A percentile compares a stretch with the other conserved stretches of the same genome.
These are phyloP conservation scores for Heterodera schachtii DNA, from an alignment of 1,140 invertebrate species.

Conservation along the genomic window DNA sequence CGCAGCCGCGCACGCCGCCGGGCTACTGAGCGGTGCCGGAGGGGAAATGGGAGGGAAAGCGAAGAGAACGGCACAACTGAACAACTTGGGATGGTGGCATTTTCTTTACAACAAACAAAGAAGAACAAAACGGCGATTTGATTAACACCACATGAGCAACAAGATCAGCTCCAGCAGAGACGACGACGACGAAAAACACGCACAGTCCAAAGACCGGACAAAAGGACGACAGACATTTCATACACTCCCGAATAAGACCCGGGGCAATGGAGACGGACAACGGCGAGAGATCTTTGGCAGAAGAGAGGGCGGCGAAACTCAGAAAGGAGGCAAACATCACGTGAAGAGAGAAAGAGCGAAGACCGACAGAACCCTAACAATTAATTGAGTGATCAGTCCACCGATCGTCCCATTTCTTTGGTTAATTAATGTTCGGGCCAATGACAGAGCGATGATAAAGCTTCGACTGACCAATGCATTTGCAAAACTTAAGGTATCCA, in stretches of 20 bases:
- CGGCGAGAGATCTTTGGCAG: not conserved
- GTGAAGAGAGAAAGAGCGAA: not conserved
- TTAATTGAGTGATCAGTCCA: not conserved
- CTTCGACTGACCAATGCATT: conserved; percentile 6
- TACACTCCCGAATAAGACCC: not conserved
- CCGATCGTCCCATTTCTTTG: not conserved
- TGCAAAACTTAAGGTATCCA: not conserved
- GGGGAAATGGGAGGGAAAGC: not conserved
- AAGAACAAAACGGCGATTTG: conserved; percentile 1
- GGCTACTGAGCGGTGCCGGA: conserved; percentile 47
- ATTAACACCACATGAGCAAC: not conserved
- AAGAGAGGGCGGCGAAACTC: not conserved
- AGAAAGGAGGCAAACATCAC: not conserved
- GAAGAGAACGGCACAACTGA: not conserved
- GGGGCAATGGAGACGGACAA: not conserved
- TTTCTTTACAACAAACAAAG: not conserved
- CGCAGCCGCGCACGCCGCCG: conserved; percentile 50
- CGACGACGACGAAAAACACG: conserved; percentile 1
- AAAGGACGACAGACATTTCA: not conserved
- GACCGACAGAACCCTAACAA: not conserved
- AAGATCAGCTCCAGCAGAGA: not conserved
- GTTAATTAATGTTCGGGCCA: not conserved
- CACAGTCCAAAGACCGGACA: not conserved
- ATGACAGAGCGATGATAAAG: conserved; percentile 8
- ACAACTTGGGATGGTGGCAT: conserved; percentile 1